Percentiles rank a stretch among this genome's conserved stretches.
These are phyloP conservation scores for Plebejus melissa DNA, from an alignment of 2,888 invertebrate species.

Conservation along the genomic window DNA sequence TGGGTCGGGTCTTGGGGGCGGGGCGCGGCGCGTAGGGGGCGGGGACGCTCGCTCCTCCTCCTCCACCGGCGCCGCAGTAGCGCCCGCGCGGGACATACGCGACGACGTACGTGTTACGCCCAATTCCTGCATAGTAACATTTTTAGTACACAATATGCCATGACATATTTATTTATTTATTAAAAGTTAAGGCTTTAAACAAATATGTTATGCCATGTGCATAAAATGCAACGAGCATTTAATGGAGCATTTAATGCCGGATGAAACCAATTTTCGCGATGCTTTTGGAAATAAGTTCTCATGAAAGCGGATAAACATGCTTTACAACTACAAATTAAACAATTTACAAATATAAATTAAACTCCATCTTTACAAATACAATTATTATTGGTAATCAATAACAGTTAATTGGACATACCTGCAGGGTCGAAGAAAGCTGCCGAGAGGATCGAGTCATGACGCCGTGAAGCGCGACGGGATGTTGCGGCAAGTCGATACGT, in stretches of 20 bases:
- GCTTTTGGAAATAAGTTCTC: too few species aligned
- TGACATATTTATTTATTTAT: background rate
- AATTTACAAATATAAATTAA: too few species aligned
- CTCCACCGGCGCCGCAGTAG: constrained; percentile 68
- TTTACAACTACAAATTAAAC: too few species aligned
- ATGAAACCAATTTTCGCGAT: too few species aligned
- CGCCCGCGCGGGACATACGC: constrained; percentile 82
- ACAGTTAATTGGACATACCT: constrained; percentile 69
- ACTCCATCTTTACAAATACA: too few species aligned
- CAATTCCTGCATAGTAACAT: constrained; percentile 77
- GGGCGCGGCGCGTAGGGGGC: constrained; percentile 42
- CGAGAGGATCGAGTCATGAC: constrained; percentile 98
- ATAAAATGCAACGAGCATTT: too few species aligned
- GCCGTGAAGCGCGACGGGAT: constrained; percentile 97
- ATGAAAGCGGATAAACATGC: too few species aligned
- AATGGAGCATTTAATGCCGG: too few species aligned
- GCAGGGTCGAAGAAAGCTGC: constrained; percentile 94
- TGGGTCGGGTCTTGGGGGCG: constrained; percentile 59
- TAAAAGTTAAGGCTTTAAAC: too few species aligned
- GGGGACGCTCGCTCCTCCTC: constrained; percentile 37
- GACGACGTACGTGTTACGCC: constrained; percentile 90
- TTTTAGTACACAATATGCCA: background rate
- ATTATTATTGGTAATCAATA: background rate
- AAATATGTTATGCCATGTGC: too few species aligned
- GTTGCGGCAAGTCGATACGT: constrained; percentile 97